Percentiles rank a stretch among this genome's conserved stretches.
These are phyloP conservation scores for Leptinotarsa undecemlineata DNA, from an alignment of 1,140 invertebrate genomes.

Conservation along the genomic window DNA sequence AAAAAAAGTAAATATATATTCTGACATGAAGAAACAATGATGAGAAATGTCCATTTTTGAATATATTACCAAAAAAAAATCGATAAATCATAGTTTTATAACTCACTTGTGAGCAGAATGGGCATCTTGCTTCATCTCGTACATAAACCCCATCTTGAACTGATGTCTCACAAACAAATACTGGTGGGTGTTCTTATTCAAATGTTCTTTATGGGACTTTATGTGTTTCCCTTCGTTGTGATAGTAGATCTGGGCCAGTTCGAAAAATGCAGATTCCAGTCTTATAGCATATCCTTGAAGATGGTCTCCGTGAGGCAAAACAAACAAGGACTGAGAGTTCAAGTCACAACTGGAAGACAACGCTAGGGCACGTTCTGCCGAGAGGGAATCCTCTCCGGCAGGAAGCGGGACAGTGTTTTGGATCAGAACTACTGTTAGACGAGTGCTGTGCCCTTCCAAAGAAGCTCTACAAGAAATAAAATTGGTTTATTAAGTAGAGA, in stretches of 20 bases:
- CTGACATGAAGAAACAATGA: too few species aligned
- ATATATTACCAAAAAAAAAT: neutral
- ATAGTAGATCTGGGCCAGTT: constrained; percentile 91
- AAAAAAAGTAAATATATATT: neutral
- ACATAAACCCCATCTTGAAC: constrained; percentile 96
- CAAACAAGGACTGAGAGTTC: constrained; percentile 88
- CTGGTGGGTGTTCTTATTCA: constrained; percentile 91
- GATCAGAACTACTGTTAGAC: constrained; percentile 86
- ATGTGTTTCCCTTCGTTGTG: constrained; percentile 84
- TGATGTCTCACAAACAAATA: constrained; percentile 93
- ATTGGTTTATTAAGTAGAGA: neutral
- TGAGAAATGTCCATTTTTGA: too few species aligned
- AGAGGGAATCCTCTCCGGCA: constrained; percentile 80
- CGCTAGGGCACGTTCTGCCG: constrained; percentile 84
- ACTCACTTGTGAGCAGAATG: constrained; percentile 85
- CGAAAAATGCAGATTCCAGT: constrained; percentile 91
- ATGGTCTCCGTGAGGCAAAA: constrained; percentile 86
- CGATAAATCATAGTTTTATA: neutral
- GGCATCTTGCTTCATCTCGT: constrained; percentile 90
- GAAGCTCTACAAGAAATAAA: constrained; percentile 48
- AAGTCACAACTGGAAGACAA: constrained; percentile 91
- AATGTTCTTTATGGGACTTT: constrained; percentile 85
- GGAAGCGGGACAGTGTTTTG: constrained; percentile 79
- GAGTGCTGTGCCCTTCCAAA: constrained; percentile 80
- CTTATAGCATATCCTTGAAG: constrained; percentile 74